Base-by-base conservation (phyloP, 2,888 invertebrate species). In the Desoria tigrina region DNA sequence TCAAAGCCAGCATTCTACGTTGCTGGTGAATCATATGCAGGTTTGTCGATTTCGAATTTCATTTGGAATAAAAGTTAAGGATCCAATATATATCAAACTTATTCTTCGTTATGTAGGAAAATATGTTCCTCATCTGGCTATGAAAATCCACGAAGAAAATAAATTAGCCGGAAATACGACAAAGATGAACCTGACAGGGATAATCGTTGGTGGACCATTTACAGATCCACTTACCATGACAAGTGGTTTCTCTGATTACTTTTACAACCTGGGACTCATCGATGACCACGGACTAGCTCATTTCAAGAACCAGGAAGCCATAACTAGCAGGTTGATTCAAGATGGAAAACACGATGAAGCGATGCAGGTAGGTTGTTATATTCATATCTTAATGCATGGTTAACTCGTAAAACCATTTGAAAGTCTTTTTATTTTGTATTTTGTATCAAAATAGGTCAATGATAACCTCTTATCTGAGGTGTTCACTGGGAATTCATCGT, bases 21-120 rank as follows among this genome's bases (percentile, higher is more conserved):
- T 0, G 88, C 91, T 0, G 95, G 95, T 0, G 94, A 95, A 81
- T 93, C 92, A 0, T 94, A 94, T 78, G 93, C 86, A 49, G 94
- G 86, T 37, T 84, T 84, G 14, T 23, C 11, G 14, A 51, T 3
- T 16, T 4, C 24, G 51, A 6, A 45, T 18, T 45, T 18, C 45
- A 16, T 45, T 45, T 45, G 16, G 16, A 21, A 45, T 45, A 9
- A 45, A 18, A 45, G 6, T 21, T 32, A n/a, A n/a, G 39, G 9
- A 11, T 11, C 9, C 39, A 39, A 39, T 39, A 11, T 39, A 11
- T 39, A 39, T 39, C 9, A 39, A 9, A 39, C 49, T 49, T 49
- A 49, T 21, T 11, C 9, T 7, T n/a, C n/a, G n/a, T 49, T 49
- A 16, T 77, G 77, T 78, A 76, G 82, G 82, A n/a, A 83, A 82